phyloP scores from a whole-genome alignment of 2,797 vertebrate genomes.

The Mus minutoides region DNA sequence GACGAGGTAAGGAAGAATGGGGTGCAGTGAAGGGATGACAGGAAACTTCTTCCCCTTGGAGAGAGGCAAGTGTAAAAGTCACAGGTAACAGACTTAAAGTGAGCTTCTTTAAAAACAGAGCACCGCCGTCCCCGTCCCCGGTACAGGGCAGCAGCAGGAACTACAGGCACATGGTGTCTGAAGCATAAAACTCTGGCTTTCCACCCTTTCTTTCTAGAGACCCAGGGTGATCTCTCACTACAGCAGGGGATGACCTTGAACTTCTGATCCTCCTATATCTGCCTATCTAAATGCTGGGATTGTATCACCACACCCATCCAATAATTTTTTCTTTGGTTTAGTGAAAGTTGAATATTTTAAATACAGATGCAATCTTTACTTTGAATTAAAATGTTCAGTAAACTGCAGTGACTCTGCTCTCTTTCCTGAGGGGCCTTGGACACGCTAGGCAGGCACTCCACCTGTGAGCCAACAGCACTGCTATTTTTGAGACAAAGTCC shows the following conservation, averaged over 20 bases:
- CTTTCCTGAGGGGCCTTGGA: not conserved
- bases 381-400: not conserved
- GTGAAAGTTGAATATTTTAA: not conserved
- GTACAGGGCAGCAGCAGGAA: not conserved
- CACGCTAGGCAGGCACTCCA: not conserved
- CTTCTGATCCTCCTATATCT: not conserved
- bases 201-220: not conserved
- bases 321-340: not conserved
- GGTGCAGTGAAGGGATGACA: not conserved
- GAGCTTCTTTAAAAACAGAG: not conserved
- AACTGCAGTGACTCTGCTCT: not conserved
- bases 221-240: not conserved
- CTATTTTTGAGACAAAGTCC: not conserved
- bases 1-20: not conserved
- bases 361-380: not conserved
- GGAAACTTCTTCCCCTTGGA: not conserved
- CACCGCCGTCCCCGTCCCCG: not conserved
- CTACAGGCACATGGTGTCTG: not conserved
- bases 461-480: not conserved
- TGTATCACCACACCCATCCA: not conserved
- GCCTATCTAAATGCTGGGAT: not conserved
- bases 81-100: not conserved
- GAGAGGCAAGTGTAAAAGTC: not conserved
- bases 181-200: not conserved
- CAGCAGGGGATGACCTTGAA: not conserved